Evolutionary conservation across 2,797 vertebrate species (phyloP).

Genomic region (Novumbra hubbsi): DNA sequence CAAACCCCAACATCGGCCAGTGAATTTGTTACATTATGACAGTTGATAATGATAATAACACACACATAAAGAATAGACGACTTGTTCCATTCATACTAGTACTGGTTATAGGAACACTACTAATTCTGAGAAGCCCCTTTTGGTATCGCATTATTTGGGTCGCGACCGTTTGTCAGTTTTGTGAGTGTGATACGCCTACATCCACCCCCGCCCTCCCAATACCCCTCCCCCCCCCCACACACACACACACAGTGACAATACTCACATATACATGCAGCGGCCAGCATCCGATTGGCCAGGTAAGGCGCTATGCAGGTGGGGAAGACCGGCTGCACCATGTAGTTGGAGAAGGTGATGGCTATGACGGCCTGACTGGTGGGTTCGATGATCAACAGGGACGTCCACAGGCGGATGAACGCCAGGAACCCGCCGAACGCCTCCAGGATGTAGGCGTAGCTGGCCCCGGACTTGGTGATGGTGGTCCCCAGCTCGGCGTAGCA

Average conservation of each 20-base stretch:
- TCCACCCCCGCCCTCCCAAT: not conserved
- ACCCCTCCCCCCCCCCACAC: not conserved
- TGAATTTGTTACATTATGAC: too few relatives aligned
- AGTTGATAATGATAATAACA: too few relatives aligned
- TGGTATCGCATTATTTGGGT: too few relatives aligned
- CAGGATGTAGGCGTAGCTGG: conserved; percentile 92
- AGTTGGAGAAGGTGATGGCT: conserved; percentile 94
- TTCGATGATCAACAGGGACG: conserved; percentile 91
- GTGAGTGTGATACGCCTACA: too few relatives aligned
- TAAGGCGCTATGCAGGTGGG: conserved; percentile 84
- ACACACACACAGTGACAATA: conserved; percentile 18
- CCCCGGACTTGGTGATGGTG: conserved; percentile 93
- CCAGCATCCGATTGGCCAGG: conserved; percentile 81
- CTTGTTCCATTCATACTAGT: too few relatives aligned
- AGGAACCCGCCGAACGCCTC: conserved; percentile 87
- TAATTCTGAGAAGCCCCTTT: too few relatives aligned
- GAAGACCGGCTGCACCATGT: conserved; percentile 91
- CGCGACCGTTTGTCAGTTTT: too few relatives aligned
- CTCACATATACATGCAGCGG: conserved; percentile 91
- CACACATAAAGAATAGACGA: too few relatives aligned
- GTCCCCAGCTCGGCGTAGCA: conserved; percentile 93
- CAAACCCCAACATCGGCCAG: too few relatives aligned
- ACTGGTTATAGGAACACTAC: too few relatives aligned
- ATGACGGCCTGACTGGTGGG: conserved; percentile 93
- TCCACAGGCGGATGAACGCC: conserved; percentile 91